A percentile compares a stretch with the other conserved stretches of the same genome.
phyloP scores from a whole-genome alignment of 2,888 invertebrate species.

The Tenthredo amoena region DNA sequence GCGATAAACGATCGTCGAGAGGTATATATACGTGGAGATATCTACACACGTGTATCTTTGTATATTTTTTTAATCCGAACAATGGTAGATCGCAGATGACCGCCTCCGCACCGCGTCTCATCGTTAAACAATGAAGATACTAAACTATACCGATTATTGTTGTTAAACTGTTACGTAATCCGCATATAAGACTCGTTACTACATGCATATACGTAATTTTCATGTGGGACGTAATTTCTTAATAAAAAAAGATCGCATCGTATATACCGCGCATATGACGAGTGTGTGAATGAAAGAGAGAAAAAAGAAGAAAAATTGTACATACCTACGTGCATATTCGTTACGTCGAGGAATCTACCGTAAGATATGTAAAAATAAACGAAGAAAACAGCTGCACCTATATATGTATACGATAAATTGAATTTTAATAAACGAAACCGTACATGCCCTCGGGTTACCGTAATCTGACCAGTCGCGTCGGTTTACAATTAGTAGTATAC shows the following conservation, averaged over 20 bases:
- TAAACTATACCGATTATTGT: constrained; percentile 6
- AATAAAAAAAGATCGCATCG: not conserved
- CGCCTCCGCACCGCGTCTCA: not conserved
- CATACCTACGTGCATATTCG: not conserved
- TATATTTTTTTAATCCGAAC: not conserved
- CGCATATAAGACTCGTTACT: not conserved
- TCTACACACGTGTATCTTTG: not conserved
- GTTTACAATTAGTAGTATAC: not conserved
- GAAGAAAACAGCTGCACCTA: not conserved
- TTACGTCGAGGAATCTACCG: not conserved
- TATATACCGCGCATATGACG: too few species aligned
- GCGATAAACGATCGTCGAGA: not conserved
- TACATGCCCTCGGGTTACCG: not conserved
- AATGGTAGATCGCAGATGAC: constrained; percentile 4
- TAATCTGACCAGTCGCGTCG: not conserved
- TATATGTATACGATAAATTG: not conserved
- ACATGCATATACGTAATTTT: not conserved
- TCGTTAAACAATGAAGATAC: constrained; percentile 10
- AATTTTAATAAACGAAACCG: constrained; percentile 13
- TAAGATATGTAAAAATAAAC: not conserved
- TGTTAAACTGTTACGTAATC: not conserved
- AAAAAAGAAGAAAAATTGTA: not conserved
- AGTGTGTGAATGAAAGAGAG: not conserved
- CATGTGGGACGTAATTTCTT: not conserved
- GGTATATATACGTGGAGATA: not conserved